These are phyloP conservation scores for Mylabris phalerata DNA, from an alignment of 1,140 invertebrate species.

Conservation along the genomic window DNA sequence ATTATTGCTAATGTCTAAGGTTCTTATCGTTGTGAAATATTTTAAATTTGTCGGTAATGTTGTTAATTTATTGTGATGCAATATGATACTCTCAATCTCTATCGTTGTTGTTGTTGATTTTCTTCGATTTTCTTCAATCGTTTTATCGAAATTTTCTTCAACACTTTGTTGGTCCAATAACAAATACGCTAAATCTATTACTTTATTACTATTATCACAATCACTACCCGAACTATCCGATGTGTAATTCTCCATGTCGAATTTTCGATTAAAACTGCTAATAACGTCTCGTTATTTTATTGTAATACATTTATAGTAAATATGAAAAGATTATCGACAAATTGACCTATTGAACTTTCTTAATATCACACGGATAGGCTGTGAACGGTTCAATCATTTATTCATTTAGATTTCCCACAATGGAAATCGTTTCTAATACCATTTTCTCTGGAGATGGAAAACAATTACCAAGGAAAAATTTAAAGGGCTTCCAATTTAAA, in stretches of 20 bases:
- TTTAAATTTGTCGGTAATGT: constrained; percentile 25
- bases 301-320: no score
- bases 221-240: constrained; percentile 65
- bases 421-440: no score
- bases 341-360: no score
- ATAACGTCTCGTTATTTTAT: no score
- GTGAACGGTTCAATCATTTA: no score
- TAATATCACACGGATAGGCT: no score
- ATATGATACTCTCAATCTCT: constrained; percentile 60
- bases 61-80: constrained; percentile 64
- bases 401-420: no score
- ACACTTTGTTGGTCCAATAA: constrained; percentile 53
- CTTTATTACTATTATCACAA: constrained; percentile 57
- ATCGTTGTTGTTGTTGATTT: constrained; percentile 35
- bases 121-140: constrained; percentile 48
- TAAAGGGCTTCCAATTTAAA: no score
- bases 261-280: no score
- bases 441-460: no score
- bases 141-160: constrained; percentile 50
- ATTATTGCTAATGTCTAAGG: constrained; percentile 84
- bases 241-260: constrained; percentile 51
- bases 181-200: constrained; percentile 63
- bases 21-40: constrained; percentile 58
- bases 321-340: no score
- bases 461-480: no score